A percentile compares a stretch with the other conserved stretches of the same genome.
Conservation (phyloP, 2,888 invertebrate genomes). For the Volucella inanis region DNA sequence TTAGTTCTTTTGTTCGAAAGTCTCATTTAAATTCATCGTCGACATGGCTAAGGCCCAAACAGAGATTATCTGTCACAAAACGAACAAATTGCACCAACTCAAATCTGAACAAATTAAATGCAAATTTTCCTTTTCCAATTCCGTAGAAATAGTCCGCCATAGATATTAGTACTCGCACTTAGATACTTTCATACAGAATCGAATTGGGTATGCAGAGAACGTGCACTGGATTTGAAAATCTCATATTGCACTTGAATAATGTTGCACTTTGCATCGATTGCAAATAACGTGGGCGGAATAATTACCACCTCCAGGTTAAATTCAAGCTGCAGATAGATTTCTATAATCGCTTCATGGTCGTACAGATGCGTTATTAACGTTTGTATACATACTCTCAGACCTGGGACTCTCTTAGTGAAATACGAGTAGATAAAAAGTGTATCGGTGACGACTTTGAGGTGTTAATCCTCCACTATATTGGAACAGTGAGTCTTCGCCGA, state of each 20-base stretch:
- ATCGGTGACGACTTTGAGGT: constrained; percentile 63
- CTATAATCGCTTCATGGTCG: constrained; percentile 44
- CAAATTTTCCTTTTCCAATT: constrained; percentile 59
- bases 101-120: constrained; percentile 65
- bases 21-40: constrained; percentile 49
- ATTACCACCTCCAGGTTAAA: constrained; percentile 45
- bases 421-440: constrained; percentile 52
- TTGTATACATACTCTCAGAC: too few relatives aligned
- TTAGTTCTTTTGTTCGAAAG: constrained; percentile 27
- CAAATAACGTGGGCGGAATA: constrained; percentile 65
- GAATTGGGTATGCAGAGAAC: constrained; percentile 15
- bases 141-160: constrained; percentile 49
- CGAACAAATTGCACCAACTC: constrained; percentile 15
- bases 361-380: not conserved
- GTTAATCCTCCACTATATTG: constrained; percentile 38
- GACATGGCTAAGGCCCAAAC: constrained; percentile 25
- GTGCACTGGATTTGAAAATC: constrained; percentile 55
- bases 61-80: constrained; percentile 40
- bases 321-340: constrained; percentile 18
- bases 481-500: constrained; percentile 41
- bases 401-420: not conserved
- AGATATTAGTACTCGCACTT: constrained; percentile 43
- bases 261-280: constrained; percentile 58
- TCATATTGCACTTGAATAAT: constrained; percentile 71
- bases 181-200: constrained; percentile 29